Base-by-base conservation (phyloP, 1,140 invertebrate genomes). In the Ostrea denselamellosa region DNA sequence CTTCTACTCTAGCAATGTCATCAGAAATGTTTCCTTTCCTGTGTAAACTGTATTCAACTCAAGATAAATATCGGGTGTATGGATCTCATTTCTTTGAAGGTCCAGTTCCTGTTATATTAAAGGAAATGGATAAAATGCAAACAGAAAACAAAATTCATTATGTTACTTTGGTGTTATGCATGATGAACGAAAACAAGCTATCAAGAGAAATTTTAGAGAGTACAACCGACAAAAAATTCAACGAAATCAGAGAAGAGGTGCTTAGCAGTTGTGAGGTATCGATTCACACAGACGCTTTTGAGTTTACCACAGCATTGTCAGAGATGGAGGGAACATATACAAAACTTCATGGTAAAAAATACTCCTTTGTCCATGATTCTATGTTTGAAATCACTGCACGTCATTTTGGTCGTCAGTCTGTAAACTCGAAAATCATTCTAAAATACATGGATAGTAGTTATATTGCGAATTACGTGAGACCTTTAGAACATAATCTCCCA, bases 111-210 rank as follows among this genome's bases (percentile, higher is more conserved):
- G 22, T 8, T 0, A 71, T 71, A 25, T 71, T 71, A 0, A 2
- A 71, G 0, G 65, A 71, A 71, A 7, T 71, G 8, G 22, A 71
- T 10, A 22, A 71, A 71, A 28, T 71, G 5, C 8, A 71, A 71
- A 71, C 19, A 71, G n/a, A 28, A 28, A 71, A 71, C 65, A 71
- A 71, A 71, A 25, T 71, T 10, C 65, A 71, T 28, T 71, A 71
- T 71, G 65, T 71, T 71, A 25, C 65, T 28, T 71, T 71, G 10
- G 65, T 71, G 22, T 71, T 71, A 71, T 71, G n/a, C 22, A 71
- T 71, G 65, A 22, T 71, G n/a, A 71, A 71, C 12, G 22, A 71
- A 25, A 71, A 25, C 12, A 58, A 17, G 19, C 14, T 58, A 12
- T 58, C 56, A 4, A 19, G 19, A 19, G 10, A 58, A 58, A 58